Conservation (phyloP, 2,888 invertebrate species). For the Tipula vernalis region DNA sequence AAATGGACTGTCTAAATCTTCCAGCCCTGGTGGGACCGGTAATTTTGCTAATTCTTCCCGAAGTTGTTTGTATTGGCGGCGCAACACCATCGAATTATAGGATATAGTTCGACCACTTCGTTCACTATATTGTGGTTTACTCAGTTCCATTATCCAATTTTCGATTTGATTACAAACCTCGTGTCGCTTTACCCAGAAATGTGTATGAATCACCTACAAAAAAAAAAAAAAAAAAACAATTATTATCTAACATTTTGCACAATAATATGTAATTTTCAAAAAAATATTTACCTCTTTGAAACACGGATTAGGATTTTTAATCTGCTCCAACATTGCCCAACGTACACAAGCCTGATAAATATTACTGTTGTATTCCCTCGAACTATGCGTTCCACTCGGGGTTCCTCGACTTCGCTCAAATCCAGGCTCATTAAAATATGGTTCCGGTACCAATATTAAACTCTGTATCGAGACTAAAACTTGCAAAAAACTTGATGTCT, state of each 20-base stretch:
- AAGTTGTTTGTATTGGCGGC: slow-evolving; percentile 71
- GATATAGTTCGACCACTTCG: slow-evolving; percentile 66
- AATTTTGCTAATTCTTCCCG: slow-evolving; percentile 78
- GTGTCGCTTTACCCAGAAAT: slow-evolving; percentile 88
- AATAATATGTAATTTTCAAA: not conserved
- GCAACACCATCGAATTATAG: slow-evolving; percentile 59
- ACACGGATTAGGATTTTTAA: slow-evolving; percentile 78
- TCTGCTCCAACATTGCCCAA: slow-evolving; percentile 94
- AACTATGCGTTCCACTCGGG: slow-evolving; percentile 75
- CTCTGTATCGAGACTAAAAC: slow-evolving; percentile 89
- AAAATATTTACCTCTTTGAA: slow-evolving; percentile 62
- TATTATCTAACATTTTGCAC: not conserved
- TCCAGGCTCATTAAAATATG: slow-evolving; percentile 91
- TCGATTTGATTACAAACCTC: slow-evolving; percentile 84
- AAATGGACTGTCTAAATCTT: slow-evolving; percentile 52
- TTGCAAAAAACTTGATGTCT: slow-evolving; percentile 86
- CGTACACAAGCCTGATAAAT: slow-evolving; percentile 89
- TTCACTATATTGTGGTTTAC: slow-evolving; percentile 60
- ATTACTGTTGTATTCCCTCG: slow-evolving; percentile 89
- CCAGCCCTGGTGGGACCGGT: slow-evolving; percentile 62
- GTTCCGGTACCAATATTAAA: slow-evolving; percentile 81
- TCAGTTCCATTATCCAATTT: slow-evolving; percentile 80
- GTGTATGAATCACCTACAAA: slow-evolving; percentile 70
- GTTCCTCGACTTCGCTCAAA: slow-evolving; percentile 85
- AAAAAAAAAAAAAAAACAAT: slow-evolving; percentile 13